These are phyloP conservation scores for Copidosoma floridanum DNA, from an alignment of 1,140 invertebrate genomes.

Conservation along the genomic window DNA sequence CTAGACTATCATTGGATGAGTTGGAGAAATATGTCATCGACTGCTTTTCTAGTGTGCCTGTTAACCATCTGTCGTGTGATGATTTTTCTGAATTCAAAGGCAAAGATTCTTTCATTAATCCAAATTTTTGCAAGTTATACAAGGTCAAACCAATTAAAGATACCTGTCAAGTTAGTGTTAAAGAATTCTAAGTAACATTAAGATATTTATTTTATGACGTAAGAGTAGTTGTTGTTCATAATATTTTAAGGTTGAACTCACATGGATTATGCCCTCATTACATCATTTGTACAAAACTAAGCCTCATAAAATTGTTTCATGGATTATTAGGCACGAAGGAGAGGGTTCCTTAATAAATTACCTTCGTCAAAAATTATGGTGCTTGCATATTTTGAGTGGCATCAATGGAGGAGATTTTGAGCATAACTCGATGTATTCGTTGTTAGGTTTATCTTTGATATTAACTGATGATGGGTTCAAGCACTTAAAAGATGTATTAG, in stretches of 20 bases:
- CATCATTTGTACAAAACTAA: conserved; percentile 71
- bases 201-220: neutral
- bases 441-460: conserved; percentile 73
- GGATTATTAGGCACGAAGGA: conserved; percentile 84
- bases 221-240: neutral
- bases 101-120: neutral
- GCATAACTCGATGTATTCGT: conserved; percentile 67
- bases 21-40: conserved; percentile 68
- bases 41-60: conserved; percentile 65
- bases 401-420: conserved; percentile 74
- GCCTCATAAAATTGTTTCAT: conserved; percentile 76
- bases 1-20: conserved; percentile 72
- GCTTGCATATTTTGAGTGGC: conserved; percentile 73
- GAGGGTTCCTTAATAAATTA: conserved; percentile 82
- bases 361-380: conserved; percentile 81
- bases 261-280: conserved; percentile 75
- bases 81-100: neutral
- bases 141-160: conserved; percentile 78
- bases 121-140: no score
- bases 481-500: conserved; percentile 68
- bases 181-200: no score
- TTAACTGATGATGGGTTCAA: conserved; percentile 78
- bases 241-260: conserved; percentile 65
- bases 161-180: conserved; percentile 63
- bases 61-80: no score